Percentiles rank a stretch among this genome's conserved stretches.
phyloP scores from a whole-genome alignment of 2,797 vertebrate species.

The Lepilemur ruficaudatus region DNA sequence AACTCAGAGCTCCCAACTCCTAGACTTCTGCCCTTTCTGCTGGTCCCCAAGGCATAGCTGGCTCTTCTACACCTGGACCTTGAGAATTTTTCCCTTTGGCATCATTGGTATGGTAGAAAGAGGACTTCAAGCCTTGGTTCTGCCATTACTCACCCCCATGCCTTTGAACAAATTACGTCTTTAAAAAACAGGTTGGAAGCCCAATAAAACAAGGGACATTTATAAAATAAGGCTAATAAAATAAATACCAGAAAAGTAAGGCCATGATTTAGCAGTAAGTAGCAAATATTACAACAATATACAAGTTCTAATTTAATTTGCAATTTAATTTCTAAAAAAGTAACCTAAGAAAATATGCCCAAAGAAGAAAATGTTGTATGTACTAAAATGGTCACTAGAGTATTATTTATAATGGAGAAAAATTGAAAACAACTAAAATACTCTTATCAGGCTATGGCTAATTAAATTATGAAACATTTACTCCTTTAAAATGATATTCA shows the following conservation, averaged over 20 bases:
- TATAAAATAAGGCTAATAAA: conserved; percentile 35
- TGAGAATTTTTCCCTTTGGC: neutral
- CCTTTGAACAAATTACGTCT: conserved; percentile 2
- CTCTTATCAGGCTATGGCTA: neutral
- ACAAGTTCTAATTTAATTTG: conserved; percentile 25
- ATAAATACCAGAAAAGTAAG: neutral
- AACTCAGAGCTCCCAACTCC: neutral
- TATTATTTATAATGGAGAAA: neutral
- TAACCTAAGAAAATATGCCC: neutral
- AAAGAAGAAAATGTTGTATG: neutral
- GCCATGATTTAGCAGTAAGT: neutral
- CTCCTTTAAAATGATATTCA: conserved; percentile 22
- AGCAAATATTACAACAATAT: conserved; percentile 28
- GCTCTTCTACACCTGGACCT: neutral
- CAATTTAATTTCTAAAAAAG: conserved; percentile 12
- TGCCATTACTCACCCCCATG: neutral
- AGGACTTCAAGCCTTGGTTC: neutral
- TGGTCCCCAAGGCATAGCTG: neutral
- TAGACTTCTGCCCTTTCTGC: neutral
- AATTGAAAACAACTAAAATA: neutral
- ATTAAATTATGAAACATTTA: conserved; percentile 46
- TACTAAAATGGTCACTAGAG: neutral
- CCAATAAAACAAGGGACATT: neutral
- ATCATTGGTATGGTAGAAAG: neutral
- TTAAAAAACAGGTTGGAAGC: neutral